Base-by-base conservation (phyloP, 2,113 vertebrate species). In the Tylochromis polylepis region DNA sequence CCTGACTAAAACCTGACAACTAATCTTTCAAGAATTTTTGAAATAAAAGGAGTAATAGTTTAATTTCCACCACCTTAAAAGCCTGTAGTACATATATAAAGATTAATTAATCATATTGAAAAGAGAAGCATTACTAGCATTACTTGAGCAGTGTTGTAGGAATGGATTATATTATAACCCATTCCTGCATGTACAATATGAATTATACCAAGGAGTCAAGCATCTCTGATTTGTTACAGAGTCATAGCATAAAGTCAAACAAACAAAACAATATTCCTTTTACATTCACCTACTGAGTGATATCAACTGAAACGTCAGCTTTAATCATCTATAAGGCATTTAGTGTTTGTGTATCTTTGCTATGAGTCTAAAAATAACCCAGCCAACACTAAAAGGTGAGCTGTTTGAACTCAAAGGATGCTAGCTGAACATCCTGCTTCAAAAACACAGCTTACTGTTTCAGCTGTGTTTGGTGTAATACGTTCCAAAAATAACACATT, bases 311-410 rank as follows among this genome's bases (percentile, higher is more conserved):
- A 77, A 77, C 43, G 20, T 77, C 24, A 31, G 43, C 27, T 51
- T 77, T 31, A 77, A 77, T 77, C 24, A 20, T 77, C 6, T 3
- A 31, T 31, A 77, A 51, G 24, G 18, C 70, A 77, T 51, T 49
- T 49, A 29, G 43, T 75, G 24, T 49, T 75, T 51, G 24, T 29
- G 43, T 46, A 49, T 51, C 43, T 77, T 77, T 77, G 43, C 6
- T 75, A 18, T 49, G 16, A 75, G 43, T 51, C 27, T 77, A 51
- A 77, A 89, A 91, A 89, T 83, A 91, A 91, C 27, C 15, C 67
- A 60, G 78, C 24, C 62, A 31, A 11, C 75, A 67, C 38, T 56
- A 67, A 88, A 51, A 83, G 81, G 43, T 88, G 81, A 89, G 83
- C 88, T 84, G 75, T n/a, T 34, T 83, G 62, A 67, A 82, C 77